Base-by-base conservation (phyloP, 2,113 vertebrate genomes). In the Lontra canadensis region DNA sequence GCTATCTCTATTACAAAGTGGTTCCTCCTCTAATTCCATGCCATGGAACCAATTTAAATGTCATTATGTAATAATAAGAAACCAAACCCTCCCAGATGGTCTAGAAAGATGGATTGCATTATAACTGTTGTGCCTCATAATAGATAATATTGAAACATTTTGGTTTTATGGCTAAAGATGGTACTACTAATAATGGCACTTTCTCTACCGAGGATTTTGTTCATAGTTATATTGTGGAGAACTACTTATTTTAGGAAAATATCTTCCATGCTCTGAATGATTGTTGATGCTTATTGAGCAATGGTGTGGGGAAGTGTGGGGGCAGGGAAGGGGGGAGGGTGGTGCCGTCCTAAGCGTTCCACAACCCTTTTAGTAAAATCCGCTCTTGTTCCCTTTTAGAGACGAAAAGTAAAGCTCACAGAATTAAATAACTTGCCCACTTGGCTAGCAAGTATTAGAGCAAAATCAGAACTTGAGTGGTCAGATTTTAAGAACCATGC, bases 81-180 rank as follows among this genome's bases (percentile, higher is more conserved):
- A 71, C 15, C 59, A 92, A 69, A 87, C 23, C 17, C 34, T 83
- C 85, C 81, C 31, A 94, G 73, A 55, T 17, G 23, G 23, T 39
- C 79, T 71, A 93, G 63, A 93, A 89, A 85, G 61, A 25, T 88
- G 14, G 63, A 23, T 84, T 69, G 14, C 3, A 55, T 69, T 39
- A 7, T 74, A 92, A 63, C 15, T 73, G 6, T 44, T 67, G 7
- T 92, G 2, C 7, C 23, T 94, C 34, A 1, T 71, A 83, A 86
- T 65, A 71, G 14, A 31, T 82, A 42, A 36, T 78, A 78, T 25
- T 31, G 18, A 47, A 80, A 92, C 25, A 94, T 55, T 88, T 88
- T 80, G 36, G n/a, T 55, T 88, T 67, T 92, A 44, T 73, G 86
- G 29, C 57, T 93, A 65, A 91, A 79, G 18, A 84, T 65, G 73